A percentile compares a stretch with the other conserved stretches of the same genome.
Evolutionary conservation across 1,140 invertebrate species (phyloP).

Genomic region (Arctopsyche grandis): DNA sequence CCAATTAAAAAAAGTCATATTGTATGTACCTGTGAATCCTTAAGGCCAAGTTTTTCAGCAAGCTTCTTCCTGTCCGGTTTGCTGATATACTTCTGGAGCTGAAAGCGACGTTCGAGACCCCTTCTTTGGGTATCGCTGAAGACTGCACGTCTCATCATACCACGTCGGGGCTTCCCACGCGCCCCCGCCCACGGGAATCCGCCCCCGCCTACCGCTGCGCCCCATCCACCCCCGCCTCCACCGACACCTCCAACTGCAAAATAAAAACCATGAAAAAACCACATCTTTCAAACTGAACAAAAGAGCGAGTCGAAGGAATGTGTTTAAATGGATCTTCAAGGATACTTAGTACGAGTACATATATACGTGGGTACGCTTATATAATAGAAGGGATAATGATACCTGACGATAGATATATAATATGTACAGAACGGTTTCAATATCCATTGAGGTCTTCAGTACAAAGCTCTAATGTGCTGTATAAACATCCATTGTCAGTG

Average conservation of each 20-base stretch:
- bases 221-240: slow-evolving; percentile 19
- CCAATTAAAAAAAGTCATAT: no score
- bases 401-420: slow-evolving; percentile 14
- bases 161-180: slow-evolving; percentile 84
- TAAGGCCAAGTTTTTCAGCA: slow-evolving; percentile 93
- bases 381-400: slow-evolving; percentile 10
- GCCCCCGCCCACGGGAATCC: slow-evolving; percentile 85
- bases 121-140: slow-evolving; percentile 93
- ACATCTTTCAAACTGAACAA: background rate
- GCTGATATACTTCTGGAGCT: slow-evolving; percentile 98
- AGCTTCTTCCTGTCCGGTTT: slow-evolving; percentile 97
- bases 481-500: slow-evolving; percentile 27
- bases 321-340: background rate
- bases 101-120: slow-evolving; percentile 93
- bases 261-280: slow-evolving; percentile 7
- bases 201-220: slow-evolving; percentile 56
- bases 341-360: background rate
- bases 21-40: slow-evolving; percentile 90
- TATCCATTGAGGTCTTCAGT: background rate
- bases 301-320: background rate
- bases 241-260: slow-evolving; percentile 38
- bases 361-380: no score
- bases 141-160: slow-evolving; percentile 95
- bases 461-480: background rate
- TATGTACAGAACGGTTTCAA: background rate